Evolutionary conservation across 2,888 invertebrate species (phyloP).

Genomic region (Stenurella melanura): DNA sequence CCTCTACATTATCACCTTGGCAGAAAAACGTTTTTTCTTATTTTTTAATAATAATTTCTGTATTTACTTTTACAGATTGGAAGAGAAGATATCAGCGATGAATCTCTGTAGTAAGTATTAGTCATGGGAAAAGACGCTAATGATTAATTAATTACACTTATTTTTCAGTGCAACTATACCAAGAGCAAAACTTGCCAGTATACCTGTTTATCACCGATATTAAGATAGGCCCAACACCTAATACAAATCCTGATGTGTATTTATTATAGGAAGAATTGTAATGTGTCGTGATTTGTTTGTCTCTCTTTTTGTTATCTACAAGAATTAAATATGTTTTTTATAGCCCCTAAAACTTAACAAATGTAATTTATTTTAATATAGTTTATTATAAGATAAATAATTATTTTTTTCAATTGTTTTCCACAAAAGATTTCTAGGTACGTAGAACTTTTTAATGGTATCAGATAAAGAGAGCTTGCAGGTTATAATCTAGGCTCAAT

Average conservation of each 20-base stretch:
- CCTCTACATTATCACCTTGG: too few species aligned
- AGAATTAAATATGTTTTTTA: background rate
- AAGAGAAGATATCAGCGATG: background rate
- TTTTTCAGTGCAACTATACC: constrained; percentile 25
- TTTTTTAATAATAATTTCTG: background rate
- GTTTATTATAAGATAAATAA: background rate
- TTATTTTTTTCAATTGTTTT: too few species aligned
- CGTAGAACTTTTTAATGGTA: too few species aligned
- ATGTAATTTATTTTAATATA: constrained; percentile 1
- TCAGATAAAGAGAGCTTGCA: too few species aligned
- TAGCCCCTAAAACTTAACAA: background rate
- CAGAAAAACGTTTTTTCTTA: too few species aligned
- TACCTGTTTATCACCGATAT: background rate
- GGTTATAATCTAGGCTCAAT: too few species aligned
- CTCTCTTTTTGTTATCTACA: background rate
- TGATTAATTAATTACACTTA: background rate
- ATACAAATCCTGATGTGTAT: background rate
- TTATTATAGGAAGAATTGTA: background rate
- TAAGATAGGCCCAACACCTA: background rate
- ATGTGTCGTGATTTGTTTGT: background rate
- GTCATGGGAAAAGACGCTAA: too few species aligned
- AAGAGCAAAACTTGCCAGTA: constrained; percentile 25
- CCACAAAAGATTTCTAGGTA: too few species aligned
- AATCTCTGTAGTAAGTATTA: constrained; percentile 27
- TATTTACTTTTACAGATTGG: background rate